phyloP scores from a whole-genome alignment of 2,888 invertebrate species.

The Parnassius apollo region DNA sequence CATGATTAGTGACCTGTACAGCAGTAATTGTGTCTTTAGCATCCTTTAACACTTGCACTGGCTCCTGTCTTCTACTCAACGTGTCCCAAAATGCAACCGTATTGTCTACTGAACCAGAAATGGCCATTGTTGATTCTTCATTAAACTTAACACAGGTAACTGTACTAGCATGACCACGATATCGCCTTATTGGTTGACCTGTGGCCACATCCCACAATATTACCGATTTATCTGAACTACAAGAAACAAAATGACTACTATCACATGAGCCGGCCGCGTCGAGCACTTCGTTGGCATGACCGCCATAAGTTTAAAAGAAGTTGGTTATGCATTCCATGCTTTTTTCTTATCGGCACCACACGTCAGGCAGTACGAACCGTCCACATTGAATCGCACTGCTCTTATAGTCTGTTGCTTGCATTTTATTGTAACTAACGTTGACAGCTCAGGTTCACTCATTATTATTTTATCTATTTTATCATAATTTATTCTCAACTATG shows the following conservation, averaged over 20 bases:
- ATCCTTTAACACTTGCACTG: constrained; percentile 87
- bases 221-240: constrained; percentile 95
- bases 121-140: constrained; percentile 94
- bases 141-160: constrained; percentile 94
- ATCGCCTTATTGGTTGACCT: constrained; percentile 90
- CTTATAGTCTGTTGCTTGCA: constrained; percentile 97
- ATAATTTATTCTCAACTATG: too few relatives aligned
- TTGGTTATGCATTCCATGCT: constrained; percentile 92
- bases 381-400: constrained; percentile 96
- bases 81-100: constrained; percentile 95
- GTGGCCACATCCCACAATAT: constrained; percentile 98
- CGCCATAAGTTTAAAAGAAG: constrained; percentile 91
- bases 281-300: constrained; percentile 90
- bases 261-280: constrained; percentile 90
- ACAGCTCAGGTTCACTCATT: constrained; percentile 52
- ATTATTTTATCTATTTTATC: not conserved
- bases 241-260: constrained; percentile 93
- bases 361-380: constrained; percentile 96
- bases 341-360: constrained; percentile 98
- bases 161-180: constrained; percentile 93
- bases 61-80: constrained; percentile 66
- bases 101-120: constrained; percentile 97
- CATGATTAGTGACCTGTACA: constrained; percentile 90
- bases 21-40: constrained; percentile 95
- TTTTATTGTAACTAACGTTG: constrained; percentile 82